These are phyloP conservation scores for Girardia tigrina DNA, from an alignment of 2,888 invertebrate genomes.

Conservation along the genomic window DNA sequence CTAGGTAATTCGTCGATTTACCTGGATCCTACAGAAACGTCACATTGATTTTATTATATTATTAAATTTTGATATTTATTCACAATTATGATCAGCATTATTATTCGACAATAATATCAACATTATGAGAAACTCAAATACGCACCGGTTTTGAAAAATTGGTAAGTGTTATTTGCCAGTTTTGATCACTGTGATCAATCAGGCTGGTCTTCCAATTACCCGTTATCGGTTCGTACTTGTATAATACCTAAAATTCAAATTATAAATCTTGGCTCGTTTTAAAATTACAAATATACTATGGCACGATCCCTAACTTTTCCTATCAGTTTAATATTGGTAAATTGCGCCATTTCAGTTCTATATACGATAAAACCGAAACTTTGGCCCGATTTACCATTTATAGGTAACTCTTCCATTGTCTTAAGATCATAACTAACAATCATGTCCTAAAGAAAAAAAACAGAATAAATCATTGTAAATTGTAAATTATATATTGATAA, in stretches of 20 bases:
- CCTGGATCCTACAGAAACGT: too few relatives aligned
- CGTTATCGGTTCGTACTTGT: not conserved
- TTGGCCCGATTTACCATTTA: slow-evolving; percentile 52
- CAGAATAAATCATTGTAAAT: too few relatives aligned
- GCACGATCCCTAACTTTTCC: slow-evolving; percentile 17
- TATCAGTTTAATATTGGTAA: not conserved
- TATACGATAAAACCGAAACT: slow-evolving; percentile 56
- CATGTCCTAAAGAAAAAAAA: not conserved
- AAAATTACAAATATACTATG: not conserved
- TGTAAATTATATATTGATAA: too few relatives aligned
- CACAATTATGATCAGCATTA: too few relatives aligned
- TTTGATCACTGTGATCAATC: not conserved
- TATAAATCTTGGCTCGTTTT: too few relatives aligned
- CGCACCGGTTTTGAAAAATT: not conserved
- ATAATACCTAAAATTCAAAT: not conserved
- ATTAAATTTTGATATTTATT: too few relatives aligned
- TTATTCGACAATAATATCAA: too few relatives aligned
- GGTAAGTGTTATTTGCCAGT: not conserved
- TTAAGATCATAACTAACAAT: not conserved
- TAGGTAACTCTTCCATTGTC: slow-evolving; percentile 44
- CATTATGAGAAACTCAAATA: too few relatives aligned
- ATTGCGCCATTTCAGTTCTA: slow-evolving; percentile 43
- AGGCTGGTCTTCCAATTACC: not conserved
- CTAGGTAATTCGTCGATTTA: slow-evolving; percentile 40
- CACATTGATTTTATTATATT: too few relatives aligned